Base-by-base conservation (phyloP, 2,113 vertebrate species). In the Carollia perspicillata region DNA sequence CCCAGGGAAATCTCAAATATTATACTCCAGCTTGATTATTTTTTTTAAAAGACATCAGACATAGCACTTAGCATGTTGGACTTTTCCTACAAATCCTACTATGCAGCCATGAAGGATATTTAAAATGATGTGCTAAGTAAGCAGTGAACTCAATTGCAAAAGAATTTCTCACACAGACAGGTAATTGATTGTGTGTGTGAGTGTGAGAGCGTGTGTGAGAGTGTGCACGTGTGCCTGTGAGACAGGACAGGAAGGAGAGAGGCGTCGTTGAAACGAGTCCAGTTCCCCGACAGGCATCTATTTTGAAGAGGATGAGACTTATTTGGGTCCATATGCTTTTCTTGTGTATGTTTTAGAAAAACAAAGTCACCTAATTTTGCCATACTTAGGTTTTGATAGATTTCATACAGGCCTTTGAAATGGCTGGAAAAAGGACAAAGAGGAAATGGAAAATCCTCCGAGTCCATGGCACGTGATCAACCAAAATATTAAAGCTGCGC, bases 381-480 rank as follows among this genome's bases (percentile, higher is more conserved):
- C 47, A 22, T 42, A 55, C 66, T 89, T 69, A 89, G 94, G n/a
- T 87, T 95, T 86, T 77, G 66, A 88, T 90, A 89, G 69, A 81
- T 88, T 92, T 86, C 84, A 95, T 90, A 95, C 96, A 84, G 79
- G 20, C 71, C 84, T 93, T 95, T 93, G 94, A 97, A 95, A 94
- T 90, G 88, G 80, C 74, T 89, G 79, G 84, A 37, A 65, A 92
- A 87, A 91, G 35, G 58, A 92, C 79, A 92, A 60, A 77, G 63
- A 95, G 90, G 96, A 97, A 94, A 94, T 97, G 92, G 89, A 93
- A 97, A 97, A 87, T 94, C 83, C n/a, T 94, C 80, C 5, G n/a
- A 84, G 69, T 79, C 69, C 30, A 28, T 95, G 95, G 94, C 92
- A 75, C 23, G 75, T 79, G 74, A 94, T 94, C 92, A 89, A 96